A percentile compares a stretch with the other conserved stretches of the same genome.
phyloP scores from a whole-genome alignment of 1,140 invertebrate genomes.

The Patella vulgata region DNA sequence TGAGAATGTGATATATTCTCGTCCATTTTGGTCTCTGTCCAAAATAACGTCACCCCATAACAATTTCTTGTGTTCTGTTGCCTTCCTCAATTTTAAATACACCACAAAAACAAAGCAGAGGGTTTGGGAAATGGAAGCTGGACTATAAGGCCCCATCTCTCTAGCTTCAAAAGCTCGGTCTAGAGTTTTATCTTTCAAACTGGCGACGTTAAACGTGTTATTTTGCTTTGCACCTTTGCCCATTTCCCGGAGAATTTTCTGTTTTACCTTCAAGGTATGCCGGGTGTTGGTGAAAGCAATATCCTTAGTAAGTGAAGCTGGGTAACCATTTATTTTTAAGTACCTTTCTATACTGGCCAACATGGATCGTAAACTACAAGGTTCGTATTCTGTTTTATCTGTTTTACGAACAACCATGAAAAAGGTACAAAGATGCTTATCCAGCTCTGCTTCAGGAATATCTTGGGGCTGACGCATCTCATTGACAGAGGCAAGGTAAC shows the following conservation, averaged over 20 bases:
- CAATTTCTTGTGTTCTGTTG: slow-evolving; percentile 58
- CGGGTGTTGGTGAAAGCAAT: slow-evolving; percentile 49
- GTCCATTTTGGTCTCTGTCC: slow-evolving; percentile 38
- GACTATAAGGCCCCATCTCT: slow-evolving; percentile 58
- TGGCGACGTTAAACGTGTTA: slow-evolving; percentile 36
- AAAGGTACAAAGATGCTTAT: slow-evolving; percentile 54
- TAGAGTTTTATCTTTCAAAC: slow-evolving; percentile 42
- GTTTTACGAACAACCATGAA: slow-evolving; percentile 55
- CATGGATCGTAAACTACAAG: slow-evolving; percentile 53
- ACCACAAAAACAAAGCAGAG: slow-evolving; percentile 57
- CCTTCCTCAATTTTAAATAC: slow-evolving; percentile 53
- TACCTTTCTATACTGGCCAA: slow-evolving; percentile 56
- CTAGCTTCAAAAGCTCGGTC: slow-evolving; percentile 49
- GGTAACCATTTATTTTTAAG: slow-evolving; percentile 51
- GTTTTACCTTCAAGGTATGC: slow-evolving; percentile 52
- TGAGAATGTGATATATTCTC: slow-evolving; percentile 53
- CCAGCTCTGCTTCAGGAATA: slow-evolving; percentile 51
- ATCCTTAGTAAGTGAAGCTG: slow-evolving; percentile 52
- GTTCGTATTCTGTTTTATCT: slow-evolving; percentile 58
- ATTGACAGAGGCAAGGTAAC: slow-evolving; percentile 51
- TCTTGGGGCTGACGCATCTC: slow-evolving; percentile 49
- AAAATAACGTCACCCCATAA: slow-evolving; percentile 59
- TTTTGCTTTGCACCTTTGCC: slow-evolving; percentile 47
- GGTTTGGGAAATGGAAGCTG: slow-evolving; percentile 53
- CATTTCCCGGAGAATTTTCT: slow-evolving; percentile 47